Conservation (phyloP, 2,797 vertebrate species). For the Rhinophrynus dorsalis region DNA sequence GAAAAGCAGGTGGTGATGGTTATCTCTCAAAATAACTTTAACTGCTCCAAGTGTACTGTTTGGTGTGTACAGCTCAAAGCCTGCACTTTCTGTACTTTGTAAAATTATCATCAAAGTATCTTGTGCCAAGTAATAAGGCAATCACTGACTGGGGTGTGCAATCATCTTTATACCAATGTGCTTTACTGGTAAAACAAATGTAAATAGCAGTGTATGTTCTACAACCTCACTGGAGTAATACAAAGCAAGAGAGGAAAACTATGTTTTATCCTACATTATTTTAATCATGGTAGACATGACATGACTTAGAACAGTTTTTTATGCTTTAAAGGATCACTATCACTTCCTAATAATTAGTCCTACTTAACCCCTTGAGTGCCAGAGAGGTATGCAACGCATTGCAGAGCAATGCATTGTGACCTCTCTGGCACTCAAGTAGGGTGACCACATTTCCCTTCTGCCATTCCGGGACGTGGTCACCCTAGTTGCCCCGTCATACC, state of each 20-base stretch:
- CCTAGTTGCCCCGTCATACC: too few species aligned
- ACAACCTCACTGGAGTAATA: neutral
- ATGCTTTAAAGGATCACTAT: too few species aligned
- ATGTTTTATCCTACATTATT: too few species aligned
- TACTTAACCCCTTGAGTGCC: too few species aligned
- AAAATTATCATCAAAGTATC: conserved; percentile 4
- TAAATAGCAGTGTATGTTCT: neutral
- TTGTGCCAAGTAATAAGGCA: neutral
- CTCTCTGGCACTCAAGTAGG: too few species aligned
- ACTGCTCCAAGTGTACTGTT: neutral
- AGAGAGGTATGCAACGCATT: too few species aligned
- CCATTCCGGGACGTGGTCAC: too few species aligned
- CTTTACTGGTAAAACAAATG: neutral
- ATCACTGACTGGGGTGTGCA: neutral
- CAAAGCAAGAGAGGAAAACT: neutral
- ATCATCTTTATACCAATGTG: conserved; percentile 1
- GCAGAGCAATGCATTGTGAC: too few species aligned
- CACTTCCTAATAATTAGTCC: too few species aligned
- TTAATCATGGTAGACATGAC: too few species aligned
- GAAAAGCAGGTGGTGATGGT: neutral
- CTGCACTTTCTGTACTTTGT: neutral
- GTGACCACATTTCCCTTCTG: too few species aligned
- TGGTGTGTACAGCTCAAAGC: neutral
- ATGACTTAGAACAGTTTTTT: too few species aligned
- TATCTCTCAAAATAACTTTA: conserved; percentile 2